Percentiles rank a stretch among this genome's conserved stretches.
These are phyloP conservation scores for Mylabris phalerata DNA, from an alignment of 1,140 invertebrate species.

Conservation along the genomic window DNA sequence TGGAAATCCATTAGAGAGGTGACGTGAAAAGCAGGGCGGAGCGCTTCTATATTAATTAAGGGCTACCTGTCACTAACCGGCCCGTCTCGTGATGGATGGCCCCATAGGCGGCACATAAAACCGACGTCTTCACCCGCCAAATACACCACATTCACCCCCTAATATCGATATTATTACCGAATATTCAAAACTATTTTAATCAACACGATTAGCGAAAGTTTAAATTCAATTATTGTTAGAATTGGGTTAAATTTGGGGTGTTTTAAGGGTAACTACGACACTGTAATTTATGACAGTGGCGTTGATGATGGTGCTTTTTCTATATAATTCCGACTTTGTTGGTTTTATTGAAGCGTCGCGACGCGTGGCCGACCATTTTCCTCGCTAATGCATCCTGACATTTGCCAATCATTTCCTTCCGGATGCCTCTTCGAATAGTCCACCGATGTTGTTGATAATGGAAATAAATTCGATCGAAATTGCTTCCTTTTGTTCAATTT, in stretches of 20 bases:
- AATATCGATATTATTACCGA: no score
- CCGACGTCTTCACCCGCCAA: constrained; percentile 5
- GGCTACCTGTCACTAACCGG: constrained; percentile 37
- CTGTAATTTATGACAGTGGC: no score
- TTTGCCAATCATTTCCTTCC: constrained; percentile 32
- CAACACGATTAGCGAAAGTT: no score
- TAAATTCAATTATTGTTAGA: no score
- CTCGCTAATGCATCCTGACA: constrained; percentile 26
- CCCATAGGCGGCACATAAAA: constrained; percentile 26
- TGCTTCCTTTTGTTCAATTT: neutral
- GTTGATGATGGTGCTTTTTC: no score
- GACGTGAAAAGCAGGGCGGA: constrained; percentile 39
- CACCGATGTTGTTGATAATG: constrained; percentile 12
- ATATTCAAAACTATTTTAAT: no score
- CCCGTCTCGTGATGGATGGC: constrained; percentile 37
- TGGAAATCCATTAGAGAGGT: constrained; percentile 39
- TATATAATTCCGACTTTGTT: no score
- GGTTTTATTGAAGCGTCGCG: constrained; percentile 3
- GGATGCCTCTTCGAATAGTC: constrained; percentile 8
- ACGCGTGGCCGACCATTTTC: constrained; percentile 22
- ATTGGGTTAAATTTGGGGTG: no score
- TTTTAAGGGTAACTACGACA: no score
- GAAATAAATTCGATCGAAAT: constrained; percentile 6
- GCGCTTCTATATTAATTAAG: constrained; percentile 41
- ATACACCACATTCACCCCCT: no score